Conservation (phyloP, 2,888 invertebrate species). For the Rhaphigaster nebulosa region DNA sequence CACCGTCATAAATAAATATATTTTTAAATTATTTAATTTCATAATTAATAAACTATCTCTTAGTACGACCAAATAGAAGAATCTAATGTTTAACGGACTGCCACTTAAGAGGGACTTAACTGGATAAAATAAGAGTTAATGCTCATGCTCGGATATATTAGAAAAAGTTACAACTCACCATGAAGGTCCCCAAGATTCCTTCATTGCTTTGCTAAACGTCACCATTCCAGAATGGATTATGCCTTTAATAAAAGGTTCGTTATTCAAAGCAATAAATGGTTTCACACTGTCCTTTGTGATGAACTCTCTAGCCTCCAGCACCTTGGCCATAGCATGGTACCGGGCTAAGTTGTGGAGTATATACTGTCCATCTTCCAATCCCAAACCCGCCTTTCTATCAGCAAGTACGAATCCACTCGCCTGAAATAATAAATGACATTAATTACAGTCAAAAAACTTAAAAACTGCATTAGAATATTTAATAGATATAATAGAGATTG, state of each 20-base stretch:
- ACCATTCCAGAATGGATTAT: not conserved
- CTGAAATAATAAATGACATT: not conserved
- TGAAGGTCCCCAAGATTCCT: not conserved
- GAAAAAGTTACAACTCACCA: not conserved
- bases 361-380: not conserved
- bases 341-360: not conserved
- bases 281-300: not conserved
- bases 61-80: too few species aligned
- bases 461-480: too few species aligned
- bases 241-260: not conserved
- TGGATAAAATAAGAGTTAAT: not conserved
- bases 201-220: constrained; percentile 25
- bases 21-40: too few species aligned
- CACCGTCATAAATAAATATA: too few species aligned
- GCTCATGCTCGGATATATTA: not conserved
- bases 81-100: too few species aligned
- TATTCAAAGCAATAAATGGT: not conserved
- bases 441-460: not conserved
- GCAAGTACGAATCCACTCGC: not conserved
- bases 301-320: not conserved
- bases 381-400: constrained; percentile 12
- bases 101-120: too few species aligned
- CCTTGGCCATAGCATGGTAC: constrained; percentile 42
- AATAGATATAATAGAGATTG: too few species aligned
- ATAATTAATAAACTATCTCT: too few species aligned